Evolutionary conservation across 2,888 invertebrate species (phyloP).

Genomic region (Zelleria hepariella): DNA sequence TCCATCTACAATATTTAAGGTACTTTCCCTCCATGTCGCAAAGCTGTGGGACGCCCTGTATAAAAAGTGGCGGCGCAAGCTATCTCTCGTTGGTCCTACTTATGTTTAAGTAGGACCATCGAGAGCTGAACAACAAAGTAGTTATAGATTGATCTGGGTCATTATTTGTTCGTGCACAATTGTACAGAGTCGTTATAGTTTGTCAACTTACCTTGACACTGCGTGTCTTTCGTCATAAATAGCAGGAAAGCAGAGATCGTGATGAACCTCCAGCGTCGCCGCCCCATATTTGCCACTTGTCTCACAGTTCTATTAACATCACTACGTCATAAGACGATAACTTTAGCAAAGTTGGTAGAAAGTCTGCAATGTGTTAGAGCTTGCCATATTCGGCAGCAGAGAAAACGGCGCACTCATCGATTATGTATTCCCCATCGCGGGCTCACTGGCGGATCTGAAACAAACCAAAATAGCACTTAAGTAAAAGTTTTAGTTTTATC

Average conservation of each 20-base stretch:
- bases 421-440: slow-evolving; percentile 34
- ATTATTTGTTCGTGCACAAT: background rate
- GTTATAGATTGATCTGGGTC: background rate
- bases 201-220: slow-evolving; percentile 63
- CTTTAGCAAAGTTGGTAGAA: slow-evolving; percentile 17
- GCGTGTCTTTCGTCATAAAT: slow-evolving; percentile 50
- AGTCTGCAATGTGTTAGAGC: slow-evolving; percentile 25
- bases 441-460: slow-evolving; percentile 54
- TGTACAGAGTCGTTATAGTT: background rate
- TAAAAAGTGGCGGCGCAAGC: too few species aligned
- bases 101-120: background rate
- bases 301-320: slow-evolving; percentile 1
- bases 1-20: too few species aligned
- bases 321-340: background rate
- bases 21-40: too few species aligned
- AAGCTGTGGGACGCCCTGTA: too few species aligned
- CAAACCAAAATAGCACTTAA: slow-evolving; percentile 23
- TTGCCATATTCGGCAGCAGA: slow-evolving; percentile 33
- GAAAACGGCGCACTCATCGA: slow-evolving; percentile 26
- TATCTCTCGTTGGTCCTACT: too few species aligned
- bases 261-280: slow-evolving; percentile 61
- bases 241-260: slow-evolving; percentile 57
- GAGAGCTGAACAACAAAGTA: background rate
- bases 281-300: slow-evolving; percentile 50
- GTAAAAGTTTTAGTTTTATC: background rate